Conservation (phyloP, 1,140 invertebrate species). For the Eupeodes corollae region DNA sequence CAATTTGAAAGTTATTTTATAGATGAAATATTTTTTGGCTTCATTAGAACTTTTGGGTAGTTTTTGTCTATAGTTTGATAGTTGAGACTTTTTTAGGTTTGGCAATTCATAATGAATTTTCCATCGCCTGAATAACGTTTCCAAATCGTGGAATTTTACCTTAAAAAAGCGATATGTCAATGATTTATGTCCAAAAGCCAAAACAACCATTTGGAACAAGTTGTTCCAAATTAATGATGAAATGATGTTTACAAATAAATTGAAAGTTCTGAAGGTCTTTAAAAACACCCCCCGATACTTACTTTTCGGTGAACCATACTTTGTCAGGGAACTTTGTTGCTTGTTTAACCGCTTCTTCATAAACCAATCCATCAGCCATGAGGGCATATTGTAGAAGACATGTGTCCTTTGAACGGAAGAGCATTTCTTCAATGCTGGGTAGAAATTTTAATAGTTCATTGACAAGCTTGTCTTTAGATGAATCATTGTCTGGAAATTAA, state of each 20-base stretch:
- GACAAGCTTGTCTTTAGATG: constrained; percentile 29
- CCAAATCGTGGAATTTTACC: too few relatives aligned
- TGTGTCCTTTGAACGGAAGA: constrained; percentile 23
- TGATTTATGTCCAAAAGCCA: too few relatives aligned
- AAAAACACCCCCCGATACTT: too few relatives aligned
- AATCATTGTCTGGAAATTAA: constrained; percentile 12
- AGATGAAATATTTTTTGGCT: too few relatives aligned
- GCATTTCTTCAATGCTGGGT: constrained; percentile 35
- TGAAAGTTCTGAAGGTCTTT: too few relatives aligned
- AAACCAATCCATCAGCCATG: constrained; percentile 32
- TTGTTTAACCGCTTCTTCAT: constrained; percentile 33
- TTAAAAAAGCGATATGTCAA: too few relatives aligned
- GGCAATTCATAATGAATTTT: not conserved
- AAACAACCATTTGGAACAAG: too few relatives aligned
- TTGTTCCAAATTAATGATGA: too few relatives aligned
- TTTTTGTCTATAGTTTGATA: not conserved
- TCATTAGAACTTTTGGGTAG: too few relatives aligned
- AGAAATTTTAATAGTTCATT: constrained; percentile 35
- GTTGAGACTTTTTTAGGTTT: too few relatives aligned
- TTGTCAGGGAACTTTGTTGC: constrained; percentile 19
- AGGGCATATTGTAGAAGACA: constrained; percentile 41
- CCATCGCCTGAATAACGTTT: not conserved
- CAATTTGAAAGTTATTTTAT: too few relatives aligned
- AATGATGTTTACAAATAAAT: too few relatives aligned
- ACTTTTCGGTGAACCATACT: constrained; percentile 28